A percentile compares a stretch with the other conserved stretches of the same genome.
Conservation (phyloP, 2,888 invertebrate species). For the Anorthoa munda region DNA sequence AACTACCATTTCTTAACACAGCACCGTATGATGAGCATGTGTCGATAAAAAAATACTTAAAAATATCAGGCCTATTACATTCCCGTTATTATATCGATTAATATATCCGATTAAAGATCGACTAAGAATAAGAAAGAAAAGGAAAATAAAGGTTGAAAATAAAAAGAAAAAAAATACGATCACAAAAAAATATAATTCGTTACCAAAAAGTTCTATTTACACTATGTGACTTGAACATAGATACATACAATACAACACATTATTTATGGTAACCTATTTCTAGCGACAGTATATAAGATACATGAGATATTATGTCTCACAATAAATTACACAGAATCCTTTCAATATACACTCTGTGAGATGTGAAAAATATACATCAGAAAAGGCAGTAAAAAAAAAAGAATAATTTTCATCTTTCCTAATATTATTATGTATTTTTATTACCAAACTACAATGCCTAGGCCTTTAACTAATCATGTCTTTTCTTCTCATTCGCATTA, state of each 20-base stretch:
- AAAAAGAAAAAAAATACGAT: constrained; percentile 76
- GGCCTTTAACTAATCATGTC: constrained; percentile 53
- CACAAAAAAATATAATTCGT: constrained; percentile 90
- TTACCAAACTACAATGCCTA: constrained; percentile 53
- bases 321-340: constrained; percentile 68
- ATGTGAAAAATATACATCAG: constrained; percentile 49
- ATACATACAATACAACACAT: constrained; percentile 66
- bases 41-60: constrained; percentile 51
- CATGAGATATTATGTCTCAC: constrained; percentile 58
- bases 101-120: constrained; percentile 48
- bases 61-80: constrained; percentile 42
- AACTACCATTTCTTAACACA: constrained; percentile 58
- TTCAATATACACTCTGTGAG: constrained; percentile 61
- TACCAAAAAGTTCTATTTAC: constrained; percentile 86
- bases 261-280: constrained; percentile 71
- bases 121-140: constrained; percentile 31
- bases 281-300: constrained; percentile 65
- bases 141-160: constrained; percentile 61
- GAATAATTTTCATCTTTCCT: not conserved
- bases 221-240: constrained; percentile 74
- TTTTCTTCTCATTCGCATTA: constrained; percentile 57
- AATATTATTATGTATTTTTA: constrained; percentile 43
- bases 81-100: constrained; percentile 48
- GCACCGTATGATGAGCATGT: constrained; percentile 62
- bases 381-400: constrained; percentile 22